These are phyloP conservation scores for Tridacna gigas DNA, from an alignment of 2,888 invertebrate genomes.

Conservation along the genomic window DNA sequence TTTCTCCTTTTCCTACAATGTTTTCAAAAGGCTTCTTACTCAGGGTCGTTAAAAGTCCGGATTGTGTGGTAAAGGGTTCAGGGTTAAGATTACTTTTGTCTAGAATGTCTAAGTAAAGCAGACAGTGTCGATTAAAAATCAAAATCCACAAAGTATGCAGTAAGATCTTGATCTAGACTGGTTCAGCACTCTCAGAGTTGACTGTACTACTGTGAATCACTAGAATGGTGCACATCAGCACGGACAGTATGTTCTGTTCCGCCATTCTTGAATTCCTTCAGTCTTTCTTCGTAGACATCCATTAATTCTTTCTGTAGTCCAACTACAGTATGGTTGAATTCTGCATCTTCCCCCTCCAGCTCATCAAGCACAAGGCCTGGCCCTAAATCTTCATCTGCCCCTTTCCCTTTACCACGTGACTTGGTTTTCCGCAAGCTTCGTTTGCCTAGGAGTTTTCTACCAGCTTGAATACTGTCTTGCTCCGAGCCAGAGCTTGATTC, in stretches of 20 bases:
- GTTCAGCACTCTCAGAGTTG: no score
- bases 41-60: no score
- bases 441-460: conserved; percentile 67
- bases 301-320: conserved; percentile 12
- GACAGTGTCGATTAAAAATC: no score
- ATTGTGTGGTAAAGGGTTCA: no score
- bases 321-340: conserved; percentile 29
- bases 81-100: no score
- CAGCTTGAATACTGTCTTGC: conserved; percentile 72
- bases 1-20: no score
- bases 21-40: no score
- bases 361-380: conserved; percentile 74
- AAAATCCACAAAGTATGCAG: no score
- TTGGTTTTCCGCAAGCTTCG: conserved; percentile 81
- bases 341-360: conserved; percentile 66
- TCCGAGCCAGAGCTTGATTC: conserved; percentile 81
- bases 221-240: conserved; percentile 16
- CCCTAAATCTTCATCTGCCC: conserved; percentile 75
- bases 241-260: not conserved
- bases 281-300: conserved; percentile 24
- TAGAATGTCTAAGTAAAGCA: no score
- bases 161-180: no score
- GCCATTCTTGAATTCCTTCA: conserved; percentile 14
- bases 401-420: conserved; percentile 82
- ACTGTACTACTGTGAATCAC: not conserved